Conservation (phyloP, 2,797 vertebrate genomes). For the Huso huso region DNA sequence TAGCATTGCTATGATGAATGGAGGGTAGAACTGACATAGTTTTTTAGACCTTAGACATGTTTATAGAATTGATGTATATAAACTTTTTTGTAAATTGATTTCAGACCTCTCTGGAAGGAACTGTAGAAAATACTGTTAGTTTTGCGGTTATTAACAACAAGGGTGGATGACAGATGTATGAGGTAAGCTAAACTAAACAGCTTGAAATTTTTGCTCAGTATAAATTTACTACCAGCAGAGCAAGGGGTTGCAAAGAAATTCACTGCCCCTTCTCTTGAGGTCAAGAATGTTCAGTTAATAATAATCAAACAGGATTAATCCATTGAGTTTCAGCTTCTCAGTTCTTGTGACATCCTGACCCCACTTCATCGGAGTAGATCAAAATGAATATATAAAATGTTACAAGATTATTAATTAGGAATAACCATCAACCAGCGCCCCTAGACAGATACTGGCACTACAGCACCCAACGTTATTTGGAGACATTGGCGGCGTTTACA, state of each 20-base stretch:
- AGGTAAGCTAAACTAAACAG: conserved; percentile 7
- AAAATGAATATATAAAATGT: too few relatives aligned
- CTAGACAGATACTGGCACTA: too few relatives aligned
- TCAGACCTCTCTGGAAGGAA: conserved; percentile 31
- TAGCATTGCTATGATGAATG: conserved; percentile 30
- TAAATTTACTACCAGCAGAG: too few relatives aligned
- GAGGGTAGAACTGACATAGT: conserved; percentile 17
- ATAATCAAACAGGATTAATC: background rate
- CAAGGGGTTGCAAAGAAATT: conserved; percentile 7
- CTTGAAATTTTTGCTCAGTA: background rate
- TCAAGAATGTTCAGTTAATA: background rate
- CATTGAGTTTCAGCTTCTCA: too few relatives aligned
- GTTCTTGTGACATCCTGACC: too few relatives aligned
- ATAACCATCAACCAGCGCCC: too few relatives aligned
- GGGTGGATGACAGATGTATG: conserved; percentile 30
- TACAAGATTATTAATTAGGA: too few relatives aligned
- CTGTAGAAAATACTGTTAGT: conserved; percentile 29
- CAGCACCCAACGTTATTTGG: too few relatives aligned
- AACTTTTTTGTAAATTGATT: conserved; percentile 6
- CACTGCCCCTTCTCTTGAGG: background rate
- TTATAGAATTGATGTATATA: conserved; percentile 22
- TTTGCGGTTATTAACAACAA: conserved; percentile 32
- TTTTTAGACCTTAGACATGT: conserved; percentile 20
- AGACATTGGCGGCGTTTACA: too few relatives aligned
- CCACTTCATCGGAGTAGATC: too few relatives aligned